Conservation (phyloP, 1,140 invertebrate species). For the Glossosoma conforme region DNA sequence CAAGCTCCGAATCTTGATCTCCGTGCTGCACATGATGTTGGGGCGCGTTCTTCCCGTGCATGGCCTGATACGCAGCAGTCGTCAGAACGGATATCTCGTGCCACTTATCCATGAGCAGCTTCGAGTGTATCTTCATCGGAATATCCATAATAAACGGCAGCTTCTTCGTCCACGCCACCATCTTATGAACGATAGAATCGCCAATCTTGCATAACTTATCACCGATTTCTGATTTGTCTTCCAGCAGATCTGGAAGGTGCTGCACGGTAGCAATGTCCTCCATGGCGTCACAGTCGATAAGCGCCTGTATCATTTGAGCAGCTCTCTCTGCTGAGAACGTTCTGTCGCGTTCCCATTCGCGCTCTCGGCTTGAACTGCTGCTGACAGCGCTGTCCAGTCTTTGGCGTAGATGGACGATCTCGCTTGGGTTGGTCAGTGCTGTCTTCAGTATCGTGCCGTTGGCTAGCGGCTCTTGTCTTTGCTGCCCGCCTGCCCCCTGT, state of each 20-base stretch:
- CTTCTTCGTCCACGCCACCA: slow-evolving; percentile 97
- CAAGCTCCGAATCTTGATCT: slow-evolving; percentile 63
- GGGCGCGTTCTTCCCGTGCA: slow-evolving; percentile 63
- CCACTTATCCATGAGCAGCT: slow-evolving; percentile 95
- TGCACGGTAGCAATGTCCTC: slow-evolving; percentile 88
- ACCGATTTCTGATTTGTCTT: slow-evolving; percentile 85
- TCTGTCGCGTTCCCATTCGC: slow-evolving; percentile 56
- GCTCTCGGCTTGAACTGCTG: slow-evolving; percentile 53
- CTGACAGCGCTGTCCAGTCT: slow-evolving; percentile 80
- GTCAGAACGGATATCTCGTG: slow-evolving; percentile 92
- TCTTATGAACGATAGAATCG: slow-evolving; percentile 92
- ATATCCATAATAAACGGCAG: slow-evolving; percentile 94
- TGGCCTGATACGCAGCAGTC: slow-evolving; percentile 88
- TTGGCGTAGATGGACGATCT: slow-evolving; percentile 84
- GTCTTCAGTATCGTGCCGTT: slow-evolving; percentile 91
- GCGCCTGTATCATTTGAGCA: slow-evolving; percentile 78
- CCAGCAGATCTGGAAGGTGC: slow-evolving; percentile 84
- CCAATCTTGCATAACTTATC: slow-evolving; percentile 92
- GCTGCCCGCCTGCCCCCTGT: slow-evolving; percentile 47
- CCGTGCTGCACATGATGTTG: slow-evolving; percentile 46
- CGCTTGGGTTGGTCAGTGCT: slow-evolving; percentile 87
- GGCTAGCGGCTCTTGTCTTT: slow-evolving; percentile 67
- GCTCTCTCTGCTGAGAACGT: slow-evolving; percentile 76
- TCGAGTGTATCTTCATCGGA: slow-evolving; percentile 89
- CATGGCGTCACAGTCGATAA: slow-evolving; percentile 93